A percentile compares a stretch with the other conserved stretches of the same genome.
Evolutionary conservation across 1,140 invertebrate genomes (phyloP).

Genomic region (Phocides pigmalion): DNA sequence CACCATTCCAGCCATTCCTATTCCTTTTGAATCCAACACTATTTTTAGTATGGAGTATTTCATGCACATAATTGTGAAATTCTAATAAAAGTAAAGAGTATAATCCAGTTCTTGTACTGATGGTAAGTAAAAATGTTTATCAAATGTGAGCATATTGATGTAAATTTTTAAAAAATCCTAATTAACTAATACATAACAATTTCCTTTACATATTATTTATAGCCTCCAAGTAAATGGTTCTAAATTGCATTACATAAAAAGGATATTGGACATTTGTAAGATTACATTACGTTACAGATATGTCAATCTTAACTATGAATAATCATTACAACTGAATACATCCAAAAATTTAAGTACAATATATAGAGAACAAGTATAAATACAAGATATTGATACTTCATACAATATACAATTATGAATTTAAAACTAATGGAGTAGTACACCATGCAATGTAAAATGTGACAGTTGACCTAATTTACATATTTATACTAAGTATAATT

Average conservation of each 20-base stretch:
- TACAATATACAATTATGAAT: too few species aligned
- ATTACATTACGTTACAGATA: conserved; percentile 13
- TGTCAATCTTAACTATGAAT: conserved; percentile 3
- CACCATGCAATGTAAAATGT: background rate
- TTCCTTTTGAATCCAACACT: too few species aligned
- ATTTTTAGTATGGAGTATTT: too few species aligned
- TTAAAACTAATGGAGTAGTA: background rate
- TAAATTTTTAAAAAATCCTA: conserved; percentile 58
- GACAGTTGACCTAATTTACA: too few species aligned
- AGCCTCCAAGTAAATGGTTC: conserved; percentile 37
- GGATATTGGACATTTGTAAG: conserved; percentile 33
- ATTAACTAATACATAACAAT: conserved; percentile 55
- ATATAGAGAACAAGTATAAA: too few species aligned
- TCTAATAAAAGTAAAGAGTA: background rate
- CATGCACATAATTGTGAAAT: background rate
- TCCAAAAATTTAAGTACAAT: too few species aligned
- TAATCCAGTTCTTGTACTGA: conserved; percentile 20
- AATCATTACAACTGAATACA: background rate
- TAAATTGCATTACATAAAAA: conserved; percentile 32
- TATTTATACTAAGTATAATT: too few species aligned
- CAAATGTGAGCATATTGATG: conserved; percentile 37
- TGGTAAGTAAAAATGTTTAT: conserved; percentile 19
- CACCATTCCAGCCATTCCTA: too few species aligned
- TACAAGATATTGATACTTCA: too few species aligned
- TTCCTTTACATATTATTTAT: conserved; percentile 40